These are phyloP conservation scores for Pseudochaenichthys georgianus DNA, from an alignment of 2,797 vertebrate species.

Conservation along the genomic window DNA sequence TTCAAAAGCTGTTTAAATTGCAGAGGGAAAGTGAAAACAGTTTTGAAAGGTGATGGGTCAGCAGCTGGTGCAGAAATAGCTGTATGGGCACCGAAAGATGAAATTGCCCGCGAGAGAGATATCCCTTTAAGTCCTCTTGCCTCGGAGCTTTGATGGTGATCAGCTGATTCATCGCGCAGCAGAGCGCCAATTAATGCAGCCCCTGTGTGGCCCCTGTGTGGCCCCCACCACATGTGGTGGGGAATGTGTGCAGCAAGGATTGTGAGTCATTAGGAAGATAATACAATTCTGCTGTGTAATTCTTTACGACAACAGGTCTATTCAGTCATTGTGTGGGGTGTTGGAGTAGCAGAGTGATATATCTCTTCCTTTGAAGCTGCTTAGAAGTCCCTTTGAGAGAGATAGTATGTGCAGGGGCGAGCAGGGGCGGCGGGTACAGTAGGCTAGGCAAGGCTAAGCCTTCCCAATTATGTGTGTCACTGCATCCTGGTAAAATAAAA, in stretches of 20 bases:
- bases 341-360: slow-evolving; percentile 15
- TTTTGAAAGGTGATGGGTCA: not conserved
- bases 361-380: slow-evolving; percentile 21
- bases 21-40: not conserved
- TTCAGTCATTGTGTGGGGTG: slow-evolving; percentile 4
- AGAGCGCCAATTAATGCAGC: slow-evolving; percentile 55
- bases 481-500: no score
- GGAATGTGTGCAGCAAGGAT: slow-evolving; percentile 13
- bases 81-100: not conserved
- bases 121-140: slow-evolving; percentile 1
- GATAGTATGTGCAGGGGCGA: not conserved
- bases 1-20: not conserved
- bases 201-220: slow-evolving; percentile 26
- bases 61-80: accelerated
- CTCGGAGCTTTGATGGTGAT: slow-evolving; percentile 8
- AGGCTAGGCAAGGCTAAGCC: no score
- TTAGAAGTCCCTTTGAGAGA: slow-evolving; percentile 5
- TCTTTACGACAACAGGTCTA: slow-evolving; percentile 13
- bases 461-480: no score
- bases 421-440: no score
- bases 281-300: slow-evolving; percentile 5
- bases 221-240: not conserved
- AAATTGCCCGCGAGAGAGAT: not conserved
- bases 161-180: slow-evolving; percentile 30
- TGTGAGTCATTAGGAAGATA: slow-evolving; percentile 32